Evolutionary conservation across 2,888 invertebrate genomes (phyloP).

Genomic region (Biston stratarius): DNA sequence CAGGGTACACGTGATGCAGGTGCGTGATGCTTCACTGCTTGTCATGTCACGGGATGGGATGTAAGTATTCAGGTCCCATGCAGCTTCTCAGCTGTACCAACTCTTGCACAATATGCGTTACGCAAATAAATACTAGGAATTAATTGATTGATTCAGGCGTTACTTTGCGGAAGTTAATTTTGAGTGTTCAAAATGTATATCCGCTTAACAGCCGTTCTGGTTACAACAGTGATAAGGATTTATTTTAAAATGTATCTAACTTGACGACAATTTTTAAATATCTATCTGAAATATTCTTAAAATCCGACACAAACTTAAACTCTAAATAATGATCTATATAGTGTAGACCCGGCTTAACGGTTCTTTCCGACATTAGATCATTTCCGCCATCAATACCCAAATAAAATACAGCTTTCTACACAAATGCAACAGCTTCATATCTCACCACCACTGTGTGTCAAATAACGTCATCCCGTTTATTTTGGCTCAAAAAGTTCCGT

Average conservation of each 20-base stretch:
- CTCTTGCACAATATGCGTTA: neutral
- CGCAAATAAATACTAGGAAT: no score
- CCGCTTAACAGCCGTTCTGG: no score
- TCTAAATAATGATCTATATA: no score
- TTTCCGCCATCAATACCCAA: constrained; percentile 28
- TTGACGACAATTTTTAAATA: no score
- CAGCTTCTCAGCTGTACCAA: neutral
- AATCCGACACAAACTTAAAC: no score
- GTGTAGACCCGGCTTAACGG: no score
- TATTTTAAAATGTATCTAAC: no score
- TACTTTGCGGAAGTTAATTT: no score
- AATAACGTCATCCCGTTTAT: constrained; percentile 70
- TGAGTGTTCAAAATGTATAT: no score
- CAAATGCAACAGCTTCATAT: constrained; percentile 74
- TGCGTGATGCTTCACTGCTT: constrained; percentile 8
- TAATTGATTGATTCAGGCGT: no score
- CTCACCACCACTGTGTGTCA: constrained; percentile 67
- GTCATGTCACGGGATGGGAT: constrained; percentile 8
- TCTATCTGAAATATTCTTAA: no score
- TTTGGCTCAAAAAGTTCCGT: constrained; percentile 78
- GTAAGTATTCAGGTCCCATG: neutral
- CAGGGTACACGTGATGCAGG: constrained; percentile 49
- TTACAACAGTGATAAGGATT: no score
- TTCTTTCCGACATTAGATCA: constrained; percentile 10
- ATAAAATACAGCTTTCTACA: constrained; percentile 62